Evolutionary conservation across 2,888 invertebrate species (phyloP), one percentile per base, ranked within the genome.

Genomic region (Conchocele bisecta): DNA sequence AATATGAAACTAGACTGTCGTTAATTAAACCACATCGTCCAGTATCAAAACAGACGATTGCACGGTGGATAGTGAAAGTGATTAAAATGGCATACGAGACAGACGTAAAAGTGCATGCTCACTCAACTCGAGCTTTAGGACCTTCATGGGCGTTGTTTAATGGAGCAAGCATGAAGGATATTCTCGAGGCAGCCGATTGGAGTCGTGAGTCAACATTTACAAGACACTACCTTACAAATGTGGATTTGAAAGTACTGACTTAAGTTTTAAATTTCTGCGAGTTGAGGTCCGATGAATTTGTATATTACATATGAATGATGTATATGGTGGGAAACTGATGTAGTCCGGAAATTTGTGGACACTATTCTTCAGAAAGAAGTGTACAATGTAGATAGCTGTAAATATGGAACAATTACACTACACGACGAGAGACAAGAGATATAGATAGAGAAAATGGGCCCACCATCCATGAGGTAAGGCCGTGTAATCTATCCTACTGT

Each of bases 111-210:
- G 65, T 65, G 28, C 46, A 46, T 39, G 65, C 35, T 33, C 57
- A 65, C 29, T 48, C 48, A 22, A 65, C 65, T 39, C 24, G 57
- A 28, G 33, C 57, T 6, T 22, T 65, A 28, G 65, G 50, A 26
- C 65, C 48, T 35, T 66, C 66, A 15, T 57, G 65, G 65, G 57
- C 65, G 13, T 31, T 65, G 24, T 57, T 48, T 35, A 57, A 66
- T 4, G 65, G 65, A 17, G 65, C 65, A 5, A 24, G 22, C n/a
- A 48, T 65, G 50, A 42, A 20, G 15, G 22, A 13, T 26, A 39
- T 65, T 44, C 50, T 57, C 39, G 65, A 65, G 3, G 44, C 57
- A 24, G 65, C 57, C n/a, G 57, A 57, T 17, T 65, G 46, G 56
- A 22, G n/a, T 26, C 37, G 13, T 37, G 48, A 46, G 29, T 39